phyloP scores from a whole-genome alignment of 2,888 invertebrate genomes.

The Melanargia galathea region DNA sequence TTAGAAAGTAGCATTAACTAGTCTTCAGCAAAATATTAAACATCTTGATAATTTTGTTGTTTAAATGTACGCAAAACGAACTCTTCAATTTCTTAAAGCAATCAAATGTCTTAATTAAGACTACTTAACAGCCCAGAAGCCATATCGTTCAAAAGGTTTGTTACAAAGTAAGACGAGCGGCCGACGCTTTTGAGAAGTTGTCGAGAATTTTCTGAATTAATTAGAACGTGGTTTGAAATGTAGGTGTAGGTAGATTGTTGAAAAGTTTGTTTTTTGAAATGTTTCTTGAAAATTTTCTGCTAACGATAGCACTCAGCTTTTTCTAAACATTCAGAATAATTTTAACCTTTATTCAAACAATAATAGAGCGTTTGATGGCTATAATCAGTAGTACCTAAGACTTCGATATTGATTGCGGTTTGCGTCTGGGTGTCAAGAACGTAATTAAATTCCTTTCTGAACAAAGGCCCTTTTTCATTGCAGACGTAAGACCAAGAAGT shows the following conservation, averaged over 20 bases:
- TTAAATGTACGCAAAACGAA: too few relatives aligned
- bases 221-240: neutral
- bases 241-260: neutral
- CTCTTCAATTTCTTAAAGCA: neutral
- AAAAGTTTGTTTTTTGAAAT: conserved; percentile 5
- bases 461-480: conserved; percentile 35
- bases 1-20: too few relatives aligned
- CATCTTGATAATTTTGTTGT: too few relatives aligned
- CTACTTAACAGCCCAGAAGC: neutral
- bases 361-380: neutral
- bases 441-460: neutral
- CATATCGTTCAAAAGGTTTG: neutral
- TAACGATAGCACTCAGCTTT: neutral
- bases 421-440: too few relatives aligned
- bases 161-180: neutral
- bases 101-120: conserved; percentile 3
- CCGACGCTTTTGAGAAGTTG: neutral
- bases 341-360: neutral
- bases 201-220: neutral
- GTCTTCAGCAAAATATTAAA: too few relatives aligned
- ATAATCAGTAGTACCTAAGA: neutral
- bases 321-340: neutral
- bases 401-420: neutral
- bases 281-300: too few relatives aligned
- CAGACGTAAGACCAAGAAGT: conserved; percentile 73